Percentiles rank a stretch among this genome's conserved stretches.
phyloP scores from a whole-genome alignment of 2,113 vertebrate genomes.

The Calypte anna region DNA sequence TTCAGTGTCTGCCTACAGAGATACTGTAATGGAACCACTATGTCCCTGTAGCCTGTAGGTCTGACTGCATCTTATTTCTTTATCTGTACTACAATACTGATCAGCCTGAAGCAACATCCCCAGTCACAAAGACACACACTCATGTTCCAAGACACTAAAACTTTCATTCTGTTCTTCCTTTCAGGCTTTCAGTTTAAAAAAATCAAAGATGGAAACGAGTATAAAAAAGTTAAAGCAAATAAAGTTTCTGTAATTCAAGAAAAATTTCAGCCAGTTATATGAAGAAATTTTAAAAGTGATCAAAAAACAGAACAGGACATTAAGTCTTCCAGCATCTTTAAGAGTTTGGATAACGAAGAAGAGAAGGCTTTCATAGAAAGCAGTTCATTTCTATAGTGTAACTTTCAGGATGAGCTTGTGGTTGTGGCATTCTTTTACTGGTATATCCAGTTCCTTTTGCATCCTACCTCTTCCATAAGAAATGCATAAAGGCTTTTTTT shows the following conservation, averaged over 20 bases:
- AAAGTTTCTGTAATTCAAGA: not conserved
- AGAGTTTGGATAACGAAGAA: not conserved
- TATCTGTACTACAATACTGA: not conserved
- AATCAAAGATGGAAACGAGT: not conserved
- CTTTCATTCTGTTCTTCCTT: not conserved
- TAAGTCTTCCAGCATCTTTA: not conserved
- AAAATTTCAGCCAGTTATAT: not conserved
- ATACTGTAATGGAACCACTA: not conserved
- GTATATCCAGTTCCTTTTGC: not conserved
- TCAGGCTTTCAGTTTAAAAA: not conserved
- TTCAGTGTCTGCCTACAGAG: not conserved
- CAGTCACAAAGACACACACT: not conserved
- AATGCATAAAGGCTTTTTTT: not conserved
- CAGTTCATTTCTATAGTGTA: not conserved
- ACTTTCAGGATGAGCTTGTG: not conserved
- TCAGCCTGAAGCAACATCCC: not conserved
- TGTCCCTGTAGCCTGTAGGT: not conserved
- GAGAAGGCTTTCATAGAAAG: not conserved
- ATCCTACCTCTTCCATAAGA: not conserved
- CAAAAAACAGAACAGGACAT: not conserved
- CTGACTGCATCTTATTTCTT: not conserved
- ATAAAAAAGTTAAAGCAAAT: not conserved
- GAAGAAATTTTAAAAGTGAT: not conserved
- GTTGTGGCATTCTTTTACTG: not conserved
- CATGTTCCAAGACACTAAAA: not conserved